These are phyloP conservation scores for Drosophila meridionalis DNA, from an alignment of 2,888 invertebrate species.

Conservation along the genomic window DNA sequence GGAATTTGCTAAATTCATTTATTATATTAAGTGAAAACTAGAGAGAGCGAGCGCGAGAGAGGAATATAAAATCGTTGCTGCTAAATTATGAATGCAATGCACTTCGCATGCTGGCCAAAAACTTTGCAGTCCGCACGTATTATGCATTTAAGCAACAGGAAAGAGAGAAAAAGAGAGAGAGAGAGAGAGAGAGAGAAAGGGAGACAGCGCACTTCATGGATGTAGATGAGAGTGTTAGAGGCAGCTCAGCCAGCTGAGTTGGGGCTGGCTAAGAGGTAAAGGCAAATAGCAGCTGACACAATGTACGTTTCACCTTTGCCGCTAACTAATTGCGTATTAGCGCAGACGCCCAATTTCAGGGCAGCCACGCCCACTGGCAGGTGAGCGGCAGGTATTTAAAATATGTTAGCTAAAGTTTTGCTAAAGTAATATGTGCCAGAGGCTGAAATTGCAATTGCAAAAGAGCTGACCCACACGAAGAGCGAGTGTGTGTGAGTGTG, in stretches of 20 bases:
- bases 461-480: constrained; percentile 26
- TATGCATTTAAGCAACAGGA: constrained; percentile 29
- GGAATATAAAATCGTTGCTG: neutral
- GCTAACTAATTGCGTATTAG: constrained; percentile 57
- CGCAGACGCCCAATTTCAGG: constrained; percentile 16
- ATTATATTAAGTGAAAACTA: neutral
- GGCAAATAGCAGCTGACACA: constrained; percentile 39
- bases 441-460: constrained; percentile 66
- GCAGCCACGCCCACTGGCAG: constrained; percentile 2
- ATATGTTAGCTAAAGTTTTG: constrained; percentile 52
- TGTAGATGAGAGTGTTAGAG: neutral
- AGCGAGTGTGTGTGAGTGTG: neutral
- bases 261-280: neutral
- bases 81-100: constrained; percentile 22
- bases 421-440: constrained; percentile 46
- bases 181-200: neutral
- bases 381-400: constrained; percentile 38
- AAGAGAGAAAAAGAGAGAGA: neutral
- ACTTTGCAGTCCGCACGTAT: constrained; percentile 40
- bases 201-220: neutral
- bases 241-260: neutral
- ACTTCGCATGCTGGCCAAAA: constrained; percentile 3
- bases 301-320: constrained; percentile 29
- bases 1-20: neutral
- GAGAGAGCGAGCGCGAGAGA: neutral